phyloP scores from a whole-genome alignment of 2,113 vertebrate genomes.

The Procapra przewalskii region DNA sequence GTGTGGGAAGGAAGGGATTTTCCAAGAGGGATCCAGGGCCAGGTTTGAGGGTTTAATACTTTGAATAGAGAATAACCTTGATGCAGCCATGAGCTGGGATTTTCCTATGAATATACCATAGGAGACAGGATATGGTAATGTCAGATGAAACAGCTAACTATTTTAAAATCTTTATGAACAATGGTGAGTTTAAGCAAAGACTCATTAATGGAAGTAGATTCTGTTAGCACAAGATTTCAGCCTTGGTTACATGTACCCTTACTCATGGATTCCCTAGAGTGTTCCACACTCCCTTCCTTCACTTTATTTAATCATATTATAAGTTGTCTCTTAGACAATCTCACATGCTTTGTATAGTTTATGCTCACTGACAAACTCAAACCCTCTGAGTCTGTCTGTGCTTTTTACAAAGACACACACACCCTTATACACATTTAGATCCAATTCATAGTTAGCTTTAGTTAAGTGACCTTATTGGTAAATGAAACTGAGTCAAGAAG shows the following conservation, averaged over 20 bases:
- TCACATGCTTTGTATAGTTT: not conserved
- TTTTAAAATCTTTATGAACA: not conserved
- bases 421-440: not conserved
- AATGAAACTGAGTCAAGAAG: not conserved
- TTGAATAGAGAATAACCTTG: conserved; percentile 20
- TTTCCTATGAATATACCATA: not conserved
- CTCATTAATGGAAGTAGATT: not conserved
- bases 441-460: not conserved
- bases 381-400: not conserved
- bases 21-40: not conserved
- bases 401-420: not conserved
- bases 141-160: not conserved
- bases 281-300: not conserved
- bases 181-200: not conserved
- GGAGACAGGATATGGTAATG: not conserved
- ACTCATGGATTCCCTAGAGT: not conserved
- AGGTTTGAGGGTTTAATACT: conserved; percentile 28
- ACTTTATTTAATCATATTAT: not conserved
- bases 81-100: not conserved
- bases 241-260: not conserved
- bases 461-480: not conserved
- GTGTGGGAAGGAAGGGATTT: not conserved
- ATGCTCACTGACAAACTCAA: not conserved
- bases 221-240: not conserved
- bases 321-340: not conserved